phyloP scores from a whole-genome alignment of 2,888 invertebrate species.

The Mamestra brassicae region DNA sequence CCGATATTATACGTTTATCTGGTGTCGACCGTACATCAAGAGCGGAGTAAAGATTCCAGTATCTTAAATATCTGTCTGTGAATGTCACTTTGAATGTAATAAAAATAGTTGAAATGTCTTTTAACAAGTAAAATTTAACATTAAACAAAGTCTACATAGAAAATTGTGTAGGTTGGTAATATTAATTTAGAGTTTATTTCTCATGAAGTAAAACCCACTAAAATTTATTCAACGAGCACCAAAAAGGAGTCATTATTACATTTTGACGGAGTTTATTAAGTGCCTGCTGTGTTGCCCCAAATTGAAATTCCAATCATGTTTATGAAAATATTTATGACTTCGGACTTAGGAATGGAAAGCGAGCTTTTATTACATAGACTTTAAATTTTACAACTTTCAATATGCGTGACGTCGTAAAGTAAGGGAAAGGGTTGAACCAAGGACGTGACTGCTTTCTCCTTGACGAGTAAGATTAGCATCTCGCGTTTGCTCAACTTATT shows the following conservation, averaged over 20 bases:
- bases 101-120: background rate
- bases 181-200: slow-evolving; percentile 21
- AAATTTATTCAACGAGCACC: slow-evolving; percentile 20
- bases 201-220: slow-evolving; percentile 16
- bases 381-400: slow-evolving; percentile 63
- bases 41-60: background rate
- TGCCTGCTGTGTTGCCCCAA: slow-evolving; percentile 29
- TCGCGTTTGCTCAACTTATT: slow-evolving; percentile 55
- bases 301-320: slow-evolving; percentile 63
- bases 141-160: background rate
- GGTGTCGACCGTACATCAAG: background rate
- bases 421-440: slow-evolving; percentile 48
- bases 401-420: slow-evolving; percentile 61
- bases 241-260: slow-evolving; percentile 35
- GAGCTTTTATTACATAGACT: slow-evolving; percentile 59
- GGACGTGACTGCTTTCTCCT: slow-evolving; percentile 63
- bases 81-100: background rate
- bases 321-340: slow-evolving; percentile 65
- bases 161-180: background rate
- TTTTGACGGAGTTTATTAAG: slow-evolving; percentile 40
- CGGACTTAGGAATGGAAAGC: slow-evolving; percentile 51
- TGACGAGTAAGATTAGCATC: slow-evolving; percentile 56
- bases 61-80: background rate
- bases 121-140: slow-evolving; percentile 4
- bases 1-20: too few species aligned